A percentile compares a stretch with the other conserved stretches of the same genome.
Evolutionary conservation across 2,888 invertebrate species (phyloP).

Genomic region (Phaedon cochleariae): DNA sequence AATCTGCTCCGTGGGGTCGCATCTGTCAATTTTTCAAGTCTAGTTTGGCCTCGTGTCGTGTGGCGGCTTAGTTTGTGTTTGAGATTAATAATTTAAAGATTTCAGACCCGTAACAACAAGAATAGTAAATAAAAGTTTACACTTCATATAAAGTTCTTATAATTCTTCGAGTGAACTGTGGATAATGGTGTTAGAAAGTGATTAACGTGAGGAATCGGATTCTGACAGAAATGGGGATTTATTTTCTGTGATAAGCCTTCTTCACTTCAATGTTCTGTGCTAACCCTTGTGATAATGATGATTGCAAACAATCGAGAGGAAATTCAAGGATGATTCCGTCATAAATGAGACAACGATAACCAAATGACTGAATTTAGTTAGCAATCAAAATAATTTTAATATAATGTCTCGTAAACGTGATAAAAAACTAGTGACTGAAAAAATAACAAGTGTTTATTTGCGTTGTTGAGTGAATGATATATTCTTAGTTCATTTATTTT

Average conservation of each 20-base stretch:
- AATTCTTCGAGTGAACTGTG: too few relatives aligned
- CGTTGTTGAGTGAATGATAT: neutral
- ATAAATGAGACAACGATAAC: too few relatives aligned
- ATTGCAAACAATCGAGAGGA: too few relatives aligned
- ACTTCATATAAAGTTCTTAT: too few relatives aligned
- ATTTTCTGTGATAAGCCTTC: too few relatives aligned
- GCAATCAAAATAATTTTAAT: neutral
- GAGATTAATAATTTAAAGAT: constrained; percentile 36
- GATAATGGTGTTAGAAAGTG: too few relatives aligned
- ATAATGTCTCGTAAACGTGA: neutral
- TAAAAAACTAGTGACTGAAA: constrained; percentile 2
- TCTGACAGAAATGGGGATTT: too few relatives aligned
- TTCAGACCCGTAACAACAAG: neutral
- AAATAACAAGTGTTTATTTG: neutral
- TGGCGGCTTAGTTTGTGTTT: constrained; percentile 49
- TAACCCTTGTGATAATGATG: too few relatives aligned
- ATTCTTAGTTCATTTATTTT: constrained; percentile 24
- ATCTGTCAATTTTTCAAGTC: constrained; percentile 63
- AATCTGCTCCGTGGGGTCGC: constrained; percentile 58
- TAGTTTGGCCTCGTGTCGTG: constrained; percentile 52
- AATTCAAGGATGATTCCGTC: too few relatives aligned
- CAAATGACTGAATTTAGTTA: neutral
- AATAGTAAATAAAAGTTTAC: neutral
- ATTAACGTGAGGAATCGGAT: too few relatives aligned
- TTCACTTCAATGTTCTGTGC: too few relatives aligned